Evolutionary conservation across 2,797 vertebrate genomes (phyloP).

Genomic region (Heliangelus exortis): DNA sequence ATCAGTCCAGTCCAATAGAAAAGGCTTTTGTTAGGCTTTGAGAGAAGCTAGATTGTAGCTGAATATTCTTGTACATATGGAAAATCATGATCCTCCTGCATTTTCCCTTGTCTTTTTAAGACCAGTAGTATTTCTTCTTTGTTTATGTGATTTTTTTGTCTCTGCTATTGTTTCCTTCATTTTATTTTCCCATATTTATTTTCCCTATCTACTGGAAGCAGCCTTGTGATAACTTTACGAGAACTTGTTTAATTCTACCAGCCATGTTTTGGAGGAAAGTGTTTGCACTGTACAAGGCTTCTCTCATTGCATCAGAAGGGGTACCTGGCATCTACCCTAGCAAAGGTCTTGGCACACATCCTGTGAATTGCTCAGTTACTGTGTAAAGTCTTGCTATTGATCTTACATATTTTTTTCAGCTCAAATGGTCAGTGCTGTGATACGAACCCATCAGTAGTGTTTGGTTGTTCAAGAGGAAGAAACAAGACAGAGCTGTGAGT

Average conservation of each 20-base stretch:
- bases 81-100: neutral
- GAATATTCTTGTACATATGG: neutral
- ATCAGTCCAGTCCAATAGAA: neutral
- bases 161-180: neutral
- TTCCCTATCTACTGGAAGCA: neutral
- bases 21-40: neutral
- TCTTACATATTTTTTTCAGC: neutral
- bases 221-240: neutral
- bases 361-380: neutral
- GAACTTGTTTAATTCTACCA: neutral
- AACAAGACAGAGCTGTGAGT: neutral
- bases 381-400: neutral
- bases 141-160: neutral
- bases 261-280: neutral
- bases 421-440: neutral
- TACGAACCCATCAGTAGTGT: neutral
- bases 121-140: neutral
- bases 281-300: neutral
- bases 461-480: neutral
- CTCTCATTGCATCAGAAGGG: neutral
- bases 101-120: neutral
- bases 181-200: slow-evolving; percentile 14
- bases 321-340: neutral
- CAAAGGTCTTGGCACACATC: neutral
- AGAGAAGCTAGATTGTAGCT: neutral